Conservation (phyloP, 2,888 invertebrate genomes). For the Pocota personata region DNA sequence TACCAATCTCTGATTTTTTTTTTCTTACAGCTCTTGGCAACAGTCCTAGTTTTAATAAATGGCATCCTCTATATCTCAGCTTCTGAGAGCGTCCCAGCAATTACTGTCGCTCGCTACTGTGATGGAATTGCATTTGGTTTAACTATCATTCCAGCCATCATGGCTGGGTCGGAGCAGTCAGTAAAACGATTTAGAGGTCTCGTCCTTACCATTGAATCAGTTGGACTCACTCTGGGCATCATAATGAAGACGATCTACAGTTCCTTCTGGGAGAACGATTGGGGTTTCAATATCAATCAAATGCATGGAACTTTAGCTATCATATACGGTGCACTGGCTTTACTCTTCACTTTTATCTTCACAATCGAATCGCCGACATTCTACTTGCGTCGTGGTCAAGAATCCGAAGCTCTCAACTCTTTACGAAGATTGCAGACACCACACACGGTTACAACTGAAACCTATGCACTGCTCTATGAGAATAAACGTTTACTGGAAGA, state of each 20-base stretch:
- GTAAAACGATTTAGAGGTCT: constrained; percentile 74
- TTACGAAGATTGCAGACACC: constrained; percentile 78
- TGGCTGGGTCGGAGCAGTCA: constrained; percentile 77
- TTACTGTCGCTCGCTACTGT: constrained; percentile 77
- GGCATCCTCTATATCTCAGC: constrained; percentile 76
- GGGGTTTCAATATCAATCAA: constrained; percentile 65
- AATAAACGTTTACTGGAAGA: constrained; percentile 78
- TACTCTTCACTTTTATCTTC: constrained; percentile 61
- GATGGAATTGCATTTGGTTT: constrained; percentile 79
- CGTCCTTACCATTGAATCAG: constrained; percentile 76
- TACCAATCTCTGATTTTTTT: background rate
- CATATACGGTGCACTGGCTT: constrained; percentile 74
- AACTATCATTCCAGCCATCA: constrained; percentile 76
- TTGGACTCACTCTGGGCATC: constrained; percentile 75
- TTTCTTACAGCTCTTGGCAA: background rate
- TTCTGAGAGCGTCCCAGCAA: constrained; percentile 49
- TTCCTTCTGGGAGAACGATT: constrained; percentile 60
- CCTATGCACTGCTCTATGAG: constrained; percentile 77
- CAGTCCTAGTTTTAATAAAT: constrained; percentile 74
- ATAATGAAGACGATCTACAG: constrained; percentile 75
- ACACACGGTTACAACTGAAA: constrained; percentile 75
- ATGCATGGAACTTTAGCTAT: constrained; percentile 76
- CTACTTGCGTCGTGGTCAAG: constrained; percentile 75
- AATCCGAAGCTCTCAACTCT: constrained; percentile 77
- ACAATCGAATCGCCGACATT: constrained; percentile 79